Evolutionary conservation across 2,797 vertebrate genomes (phyloP), one percentile per base, ranked within the genome.

Genomic region (Crocidura indochinensis): DNA sequence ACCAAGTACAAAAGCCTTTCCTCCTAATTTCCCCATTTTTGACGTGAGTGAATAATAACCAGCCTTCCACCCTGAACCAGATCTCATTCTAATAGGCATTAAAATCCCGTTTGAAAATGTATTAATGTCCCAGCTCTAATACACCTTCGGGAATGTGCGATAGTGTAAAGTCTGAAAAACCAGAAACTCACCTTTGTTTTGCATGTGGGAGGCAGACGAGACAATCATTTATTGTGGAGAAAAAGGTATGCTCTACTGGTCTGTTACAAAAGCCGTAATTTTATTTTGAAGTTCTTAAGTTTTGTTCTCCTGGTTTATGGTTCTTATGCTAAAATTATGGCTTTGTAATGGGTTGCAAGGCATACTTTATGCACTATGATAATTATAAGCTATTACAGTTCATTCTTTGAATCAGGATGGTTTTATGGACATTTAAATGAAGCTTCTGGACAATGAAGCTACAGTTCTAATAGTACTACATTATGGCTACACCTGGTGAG

Each of bases 381-480:
- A 94, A 96, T 96, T 94, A 93, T 88, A 95, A 96, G 91, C 93
- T 94, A 96, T 96, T 96, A 91, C 73, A 90, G 76, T 84, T 96
- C 95, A 80, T 82, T 97, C 85, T 95, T 96, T 78, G 73, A 68
- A 65, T 84, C 80, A 91, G 85, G 78, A 81, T 87, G 91, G 85
- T 93, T 97, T 97, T 94, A 97, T 92, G 73, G 93, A 91, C 78
- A 94, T 94, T 83, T 89, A 86, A 94, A 94, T 77, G 60, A 95
- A 95, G 88, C 91, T 95, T 96, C 94, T 95, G 76, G 5, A 82
- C 94, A 89, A 77, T 94, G 92, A 96, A 87, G 47, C 53, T 69
- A 5, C 0, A 0, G 77, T 8, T 90, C 27, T 82, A 92, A 91
- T 79, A 31, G 78, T 44, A 12, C 4, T 4, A 24, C 46, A 62